Conservation (phyloP, 2,113 vertebrate species). For the Gambusia holbrooki region DNA sequence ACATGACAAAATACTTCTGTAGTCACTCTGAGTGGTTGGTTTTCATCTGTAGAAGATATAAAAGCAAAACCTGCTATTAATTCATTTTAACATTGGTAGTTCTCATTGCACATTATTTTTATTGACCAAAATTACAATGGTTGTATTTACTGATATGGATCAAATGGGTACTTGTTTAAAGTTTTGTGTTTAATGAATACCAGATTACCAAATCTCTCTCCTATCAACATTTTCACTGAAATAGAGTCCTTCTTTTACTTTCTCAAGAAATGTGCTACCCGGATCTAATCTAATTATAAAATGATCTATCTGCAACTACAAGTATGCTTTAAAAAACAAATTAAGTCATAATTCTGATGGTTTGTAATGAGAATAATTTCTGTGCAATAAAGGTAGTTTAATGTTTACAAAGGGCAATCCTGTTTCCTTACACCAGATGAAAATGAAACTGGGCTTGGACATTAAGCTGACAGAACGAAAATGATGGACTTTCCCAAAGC, state of each 20-base stretch:
- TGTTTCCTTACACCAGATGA: not conserved
- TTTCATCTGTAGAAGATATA: constrained; percentile 16
- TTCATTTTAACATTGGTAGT: not conserved
- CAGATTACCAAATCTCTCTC: not conserved
- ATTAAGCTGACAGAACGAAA: constrained; percentile 17
- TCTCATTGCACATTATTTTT: constrained; percentile 29
- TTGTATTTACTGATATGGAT: constrained; percentile 31
- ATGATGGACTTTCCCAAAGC: constrained; percentile 1
- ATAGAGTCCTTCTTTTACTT: constrained; percentile 17
- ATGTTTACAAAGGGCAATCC: not conserved
- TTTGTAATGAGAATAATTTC: not conserved
- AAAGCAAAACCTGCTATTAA: constrained; percentile 37
- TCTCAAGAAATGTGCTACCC: not conserved
- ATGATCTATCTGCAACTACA: not conserved
- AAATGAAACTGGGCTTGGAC: not conserved
- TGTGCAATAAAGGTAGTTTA: not conserved
- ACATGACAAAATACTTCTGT: constrained; percentile 17
- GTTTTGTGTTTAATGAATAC: not conserved
- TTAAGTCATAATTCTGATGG: not conserved
- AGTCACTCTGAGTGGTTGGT: not conserved
- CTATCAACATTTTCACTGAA: not conserved
- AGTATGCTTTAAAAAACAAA: not conserved
- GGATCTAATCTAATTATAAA: not conserved
- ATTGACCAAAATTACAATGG: constrained; percentile 33
- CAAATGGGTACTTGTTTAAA: constrained; percentile 26